These are phyloP conservation scores for Coremacera marginata DNA, from an alignment of 2,888 invertebrate species.

Conservation along the genomic window DNA sequence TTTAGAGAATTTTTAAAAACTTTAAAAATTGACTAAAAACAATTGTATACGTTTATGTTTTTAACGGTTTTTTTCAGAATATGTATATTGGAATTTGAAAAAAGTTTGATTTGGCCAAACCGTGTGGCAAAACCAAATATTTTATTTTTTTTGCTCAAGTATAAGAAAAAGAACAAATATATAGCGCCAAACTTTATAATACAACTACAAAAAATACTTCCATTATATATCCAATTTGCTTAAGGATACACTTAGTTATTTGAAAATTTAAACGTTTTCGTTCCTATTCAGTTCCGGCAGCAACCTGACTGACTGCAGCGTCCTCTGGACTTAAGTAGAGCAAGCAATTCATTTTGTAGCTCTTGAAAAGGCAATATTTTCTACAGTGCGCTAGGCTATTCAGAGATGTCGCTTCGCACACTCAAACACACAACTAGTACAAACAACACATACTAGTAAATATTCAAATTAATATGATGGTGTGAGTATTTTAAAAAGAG, in stretches of 20 bases:
- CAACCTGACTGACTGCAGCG: constrained; percentile 25
- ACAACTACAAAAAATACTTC: no score
- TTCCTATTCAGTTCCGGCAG: constrained; percentile 2
- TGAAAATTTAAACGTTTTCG: background rate
- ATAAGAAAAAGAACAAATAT: no score
- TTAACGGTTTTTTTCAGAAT: no score
- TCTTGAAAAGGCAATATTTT: background rate
- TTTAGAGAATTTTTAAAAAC: no score
- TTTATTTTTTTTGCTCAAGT: no score
- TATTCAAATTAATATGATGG: background rate
- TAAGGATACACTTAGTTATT: background rate
- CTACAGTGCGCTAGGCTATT: background rate
- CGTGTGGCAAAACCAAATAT: no score
- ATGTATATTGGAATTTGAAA: no score
- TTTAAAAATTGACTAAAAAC: no score
- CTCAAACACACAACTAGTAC: background rate
- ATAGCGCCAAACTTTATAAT: no score
- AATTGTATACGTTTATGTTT: no score
- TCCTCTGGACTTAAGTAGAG: constrained; percentile 25
- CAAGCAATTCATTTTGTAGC: background rate
- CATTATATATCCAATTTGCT: background rate
- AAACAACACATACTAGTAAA: background rate
- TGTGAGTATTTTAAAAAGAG: background rate
- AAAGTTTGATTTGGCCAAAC: no score
- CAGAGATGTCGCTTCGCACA: constrained; percentile 24